Conservation (phyloP, 37 sponge, comb jelly and placozoan species). For the Haliclona indistincta region DNA sequence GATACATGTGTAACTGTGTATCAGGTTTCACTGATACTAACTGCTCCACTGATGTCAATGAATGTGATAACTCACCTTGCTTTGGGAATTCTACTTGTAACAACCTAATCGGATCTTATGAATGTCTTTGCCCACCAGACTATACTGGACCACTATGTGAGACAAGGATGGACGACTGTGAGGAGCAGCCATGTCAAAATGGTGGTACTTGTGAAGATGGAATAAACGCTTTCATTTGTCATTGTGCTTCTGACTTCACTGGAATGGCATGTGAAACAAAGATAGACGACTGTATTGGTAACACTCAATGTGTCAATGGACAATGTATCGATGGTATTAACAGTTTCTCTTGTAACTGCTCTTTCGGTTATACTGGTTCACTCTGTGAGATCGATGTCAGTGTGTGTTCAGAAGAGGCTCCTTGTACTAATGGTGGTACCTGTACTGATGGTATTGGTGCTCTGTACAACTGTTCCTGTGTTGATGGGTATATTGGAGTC, state of each 20-base stretch:
- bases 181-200: slow-evolving; percentile 43
- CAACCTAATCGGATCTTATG: slow-evolving; percentile 5
- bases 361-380: slow-evolving; percentile 12
- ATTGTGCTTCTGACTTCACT: slow-evolving; percentile 41
- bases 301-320: slow-evolving; percentile 22
- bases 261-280: slow-evolving; percentile 3
- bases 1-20: slow-evolving; percentile 47
- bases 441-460: slow-evolving; percentile 8
- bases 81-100: slow-evolving; percentile 24
- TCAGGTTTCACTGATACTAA: slow-evolving; percentile 36
- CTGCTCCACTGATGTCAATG: slow-evolving; percentile 37
- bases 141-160: slow-evolving; percentile 44
- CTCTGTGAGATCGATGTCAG: slow-evolving; percentile 5
- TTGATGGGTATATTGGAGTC: neutral
- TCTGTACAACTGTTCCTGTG: slow-evolving; percentile 6
- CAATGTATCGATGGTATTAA: slow-evolving; percentile 18
- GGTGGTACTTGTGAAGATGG: slow-evolving; percentile 49
- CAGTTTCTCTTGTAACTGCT: slow-evolving; percentile 38
- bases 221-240: slow-evolving; percentile 18
- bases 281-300: slow-evolving; percentile 16
- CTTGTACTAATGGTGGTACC: slow-evolving; percentile 27
- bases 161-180: slow-evolving; percentile 28
- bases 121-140: slow-evolving; percentile 42
- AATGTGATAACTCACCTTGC: slow-evolving; percentile 35
- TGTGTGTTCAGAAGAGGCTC: slow-evolving; percentile 13